Evolutionary conservation across 2,113 vertebrate species (phyloP), one percentile per base, ranked within the genome.

Genomic region (Recurvirostra avosetta): DNA sequence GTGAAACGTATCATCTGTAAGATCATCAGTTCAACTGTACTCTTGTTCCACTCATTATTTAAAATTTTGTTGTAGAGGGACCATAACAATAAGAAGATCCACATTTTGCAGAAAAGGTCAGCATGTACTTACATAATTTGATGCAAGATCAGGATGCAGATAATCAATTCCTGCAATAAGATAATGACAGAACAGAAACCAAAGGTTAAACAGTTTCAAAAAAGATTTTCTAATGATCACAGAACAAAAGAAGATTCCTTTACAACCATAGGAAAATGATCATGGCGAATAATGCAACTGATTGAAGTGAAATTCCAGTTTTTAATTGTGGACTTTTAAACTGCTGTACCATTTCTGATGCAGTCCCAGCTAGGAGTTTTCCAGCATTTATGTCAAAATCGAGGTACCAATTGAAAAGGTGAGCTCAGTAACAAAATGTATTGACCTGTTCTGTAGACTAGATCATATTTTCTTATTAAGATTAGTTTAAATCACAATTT

Each of bases 121-220:
- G 47, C 58, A 56, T 88, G 67, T 98, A 99, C 99, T 99, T 98
- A 99, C 99, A 3, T 99, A 99, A 97, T 99, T 99, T 38, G 99
- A 98, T 95, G 99, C 99, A 92, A 99, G 98, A 97, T 99, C 99
- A 52, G 99, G 99, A 97, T 99, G 99, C 53, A 99, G 98, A 96
- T 99, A 99, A 97, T 99, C 99, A 74, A 99, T 99, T 85, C 99
- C 99, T 99, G 98, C 86, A 98, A 97, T 88, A 81, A 98, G 82
- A 97, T 25, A 97, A 97, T 16, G 77, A 95, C 66, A 98, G 78
- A 90, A 95, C 9, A 97, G 68, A 94, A 98, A 87, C 3, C 34
- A 77, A 91, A 94, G 74, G 83, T 98, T 97, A 97, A 80, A 30
- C n/a, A 84, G 27, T 49, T 83, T 89, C 32, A 90, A 41, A 90